Base-by-base conservation (phyloP, 2,888 invertebrate species). In the Caenorhabditis sp. region DNA sequence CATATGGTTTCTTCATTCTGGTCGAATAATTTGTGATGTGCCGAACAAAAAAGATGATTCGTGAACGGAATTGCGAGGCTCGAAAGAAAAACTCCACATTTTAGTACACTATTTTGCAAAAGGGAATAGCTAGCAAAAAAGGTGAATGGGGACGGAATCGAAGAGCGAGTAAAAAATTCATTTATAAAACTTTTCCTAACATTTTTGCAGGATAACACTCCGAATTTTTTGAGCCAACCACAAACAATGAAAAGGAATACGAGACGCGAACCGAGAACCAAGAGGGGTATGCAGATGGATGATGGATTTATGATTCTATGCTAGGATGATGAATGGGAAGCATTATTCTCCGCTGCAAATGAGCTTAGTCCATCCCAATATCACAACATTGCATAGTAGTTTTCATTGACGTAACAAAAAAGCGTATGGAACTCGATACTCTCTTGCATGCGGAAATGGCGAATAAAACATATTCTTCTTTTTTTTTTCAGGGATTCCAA, bases 271-370 rank as follows among this genome's bases (percentile, higher is more conserved):
- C 31, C 2, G 35, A 28, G 28, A 10, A 14, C 16, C 2, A 19
- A 44, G 38, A 2, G 54, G n/a, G 26, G 24, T 54, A 31, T 51
- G 28, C 64, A 64, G 64, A 64, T 64, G 74, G 64, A 6, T 64
- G 74, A 74, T 74, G 64, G 74, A 74, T 74, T 74, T 63, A 74
- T 28, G 54, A 41, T 22, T 44, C 22, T 22, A 38, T 41, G 26
- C 28, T 41, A 26, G 7, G 14, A 73, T 56, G 51, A 61, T 41
- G 49, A 51, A 38, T 66, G 49, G 19, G 49, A 16, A 12, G n/a
- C n/a, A n/a, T n/a, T n/a, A n/a, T n/a, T n/a, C n/a, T 66, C 51
- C 1, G 5, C 49, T 22, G 58, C 58, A 26, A 12, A 5, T 26
- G 26, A 26, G 54, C 24, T 14, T 26, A 2, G 24, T 26, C 22